Evolutionary conservation across 2,797 vertebrate genomes (phyloP).

Genomic region (Leptoclinus maculatus): DNA sequence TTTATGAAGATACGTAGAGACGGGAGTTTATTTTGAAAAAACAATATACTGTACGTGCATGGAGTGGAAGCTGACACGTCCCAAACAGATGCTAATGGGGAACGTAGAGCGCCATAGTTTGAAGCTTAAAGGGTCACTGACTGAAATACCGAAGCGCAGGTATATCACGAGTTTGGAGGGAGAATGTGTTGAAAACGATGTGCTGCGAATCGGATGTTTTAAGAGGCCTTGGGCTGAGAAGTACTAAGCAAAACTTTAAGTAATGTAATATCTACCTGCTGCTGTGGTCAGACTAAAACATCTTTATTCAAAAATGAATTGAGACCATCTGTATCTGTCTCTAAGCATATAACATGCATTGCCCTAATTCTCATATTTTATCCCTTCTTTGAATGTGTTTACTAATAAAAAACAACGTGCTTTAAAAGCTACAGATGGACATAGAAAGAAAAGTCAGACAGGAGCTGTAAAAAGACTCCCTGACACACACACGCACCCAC

Average conservation of each 20-base stretch:
- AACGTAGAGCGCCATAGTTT: too few species aligned
- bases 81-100: too few species aligned
- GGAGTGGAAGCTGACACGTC: too few species aligned
- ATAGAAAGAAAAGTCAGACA: not conserved
- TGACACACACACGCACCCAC: conserved; percentile 16
- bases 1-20: not conserved
- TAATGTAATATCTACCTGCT: not conserved
- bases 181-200: not conserved
- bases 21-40: too few species aligned
- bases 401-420: not conserved
- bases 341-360: not conserved
- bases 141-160: too few species aligned
- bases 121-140: too few species aligned
- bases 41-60: too few species aligned
- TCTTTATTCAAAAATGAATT: not conserved
- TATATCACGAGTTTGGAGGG: too few species aligned
- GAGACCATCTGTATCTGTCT: not conserved
- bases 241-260: not conserved
- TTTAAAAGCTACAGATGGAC: conserved; percentile 18
- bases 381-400: not conserved
- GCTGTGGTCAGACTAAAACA: not conserved
- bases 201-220: not conserved
- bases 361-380: not conserved
- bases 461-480: not conserved
- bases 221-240: not conserved